Evolutionary conservation across 1,140 invertebrate genomes (phyloP).

Genomic region (Neodiprion pinetum): DNA sequence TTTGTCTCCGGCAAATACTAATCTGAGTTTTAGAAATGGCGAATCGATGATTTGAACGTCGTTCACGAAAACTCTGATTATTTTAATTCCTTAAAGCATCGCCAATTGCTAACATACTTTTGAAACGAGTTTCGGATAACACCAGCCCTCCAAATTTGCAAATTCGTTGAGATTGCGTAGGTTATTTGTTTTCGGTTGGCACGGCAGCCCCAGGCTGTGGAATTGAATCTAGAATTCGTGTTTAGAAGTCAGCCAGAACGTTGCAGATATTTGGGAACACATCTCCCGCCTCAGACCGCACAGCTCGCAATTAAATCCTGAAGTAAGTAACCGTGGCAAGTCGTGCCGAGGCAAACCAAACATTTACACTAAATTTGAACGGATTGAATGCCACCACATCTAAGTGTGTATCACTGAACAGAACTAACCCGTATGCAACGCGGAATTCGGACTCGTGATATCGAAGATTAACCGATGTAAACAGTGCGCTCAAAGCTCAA

Average conservation of each 20-base stretch:
- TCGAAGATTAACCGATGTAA: not conserved
- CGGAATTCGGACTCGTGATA: not conserved
- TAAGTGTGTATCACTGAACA: constrained; percentile 1
- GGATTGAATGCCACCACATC: not conserved
- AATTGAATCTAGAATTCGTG: not conserved
- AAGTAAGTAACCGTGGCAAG: not conserved
- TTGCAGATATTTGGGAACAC: not conserved
- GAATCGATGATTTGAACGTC: no score
- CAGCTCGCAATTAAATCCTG: not conserved
- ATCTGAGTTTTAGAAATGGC: no score
- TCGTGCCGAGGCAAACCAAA: not conserved
- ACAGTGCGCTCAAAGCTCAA: not conserved
- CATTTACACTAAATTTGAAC: constrained; percentile 6
- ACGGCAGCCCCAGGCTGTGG: not conserved
- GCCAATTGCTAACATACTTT: no score
- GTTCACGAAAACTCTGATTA: no score
- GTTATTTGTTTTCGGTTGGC: not conserved
- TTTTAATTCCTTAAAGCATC: no score
- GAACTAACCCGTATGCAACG: not conserved
- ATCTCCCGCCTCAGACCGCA: not conserved
- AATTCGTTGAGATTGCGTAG: not conserved
- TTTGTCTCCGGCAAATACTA: no score
- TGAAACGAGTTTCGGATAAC: not conserved
- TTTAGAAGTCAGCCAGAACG: not conserved
- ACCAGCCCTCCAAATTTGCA: not conserved